Percentiles rank a stretch among this genome's conserved stretches.
phyloP scores from a whole-genome alignment of 2,797 vertebrate genomes.

The Merluccius polli region DNA sequence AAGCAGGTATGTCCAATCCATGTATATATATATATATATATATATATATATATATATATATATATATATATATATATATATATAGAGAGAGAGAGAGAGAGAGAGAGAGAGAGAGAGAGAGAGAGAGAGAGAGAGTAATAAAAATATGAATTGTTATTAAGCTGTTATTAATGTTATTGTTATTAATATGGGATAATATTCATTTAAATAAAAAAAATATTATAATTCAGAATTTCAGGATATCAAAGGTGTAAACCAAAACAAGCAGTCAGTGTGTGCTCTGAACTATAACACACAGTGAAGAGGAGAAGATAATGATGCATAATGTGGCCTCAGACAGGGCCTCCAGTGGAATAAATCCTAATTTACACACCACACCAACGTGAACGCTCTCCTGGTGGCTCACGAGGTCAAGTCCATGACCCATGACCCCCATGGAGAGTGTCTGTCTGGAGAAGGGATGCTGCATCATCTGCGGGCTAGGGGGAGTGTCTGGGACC shows the following conservation, averaged over 20 bases:
- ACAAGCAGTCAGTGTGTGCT: conserved; percentile 48
- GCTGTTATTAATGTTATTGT: no score
- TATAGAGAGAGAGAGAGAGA: no score
- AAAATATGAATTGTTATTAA: neutral
- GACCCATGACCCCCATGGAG: conserved; percentile 69
- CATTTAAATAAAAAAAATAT: conserved; percentile 57
- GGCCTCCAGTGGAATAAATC: conserved; percentile 71
- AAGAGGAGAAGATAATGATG: conserved; percentile 63
- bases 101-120: no score
- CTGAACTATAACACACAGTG: conserved; percentile 36
- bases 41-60: no score
- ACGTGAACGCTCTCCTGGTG: conserved; percentile 67
- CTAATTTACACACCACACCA: conserved; percentile 70
- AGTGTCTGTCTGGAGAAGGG: conserved; percentile 68
- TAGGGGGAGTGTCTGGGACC: conserved; percentile 50
- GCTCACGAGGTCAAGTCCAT: conserved; percentile 78
- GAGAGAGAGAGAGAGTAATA: no score
- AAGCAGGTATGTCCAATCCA: neutral
- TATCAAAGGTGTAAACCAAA: conserved; percentile 63
- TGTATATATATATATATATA: no score
- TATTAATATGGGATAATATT: neutral
- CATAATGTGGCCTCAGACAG: conserved; percentile 60
- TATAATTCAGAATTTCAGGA: conserved; percentile 58
- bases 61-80: no score
- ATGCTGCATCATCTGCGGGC: conserved; percentile 49